phyloP scores from a whole-genome alignment of 1,140 invertebrate genomes.

The Ceratina japonica region DNA sequence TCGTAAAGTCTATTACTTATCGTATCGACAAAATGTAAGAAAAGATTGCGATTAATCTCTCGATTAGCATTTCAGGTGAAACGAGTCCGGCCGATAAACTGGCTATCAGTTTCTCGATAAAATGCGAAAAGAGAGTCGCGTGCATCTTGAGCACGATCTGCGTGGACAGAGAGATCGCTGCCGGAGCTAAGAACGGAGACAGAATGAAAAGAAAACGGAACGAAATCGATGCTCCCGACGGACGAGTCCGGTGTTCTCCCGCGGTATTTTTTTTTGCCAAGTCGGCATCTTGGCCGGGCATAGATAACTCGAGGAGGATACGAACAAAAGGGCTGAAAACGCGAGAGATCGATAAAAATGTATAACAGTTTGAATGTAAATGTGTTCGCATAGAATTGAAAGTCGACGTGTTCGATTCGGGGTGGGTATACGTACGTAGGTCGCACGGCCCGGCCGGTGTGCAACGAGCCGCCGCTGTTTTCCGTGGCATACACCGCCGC shows the following conservation, averaged over 20 bases:
- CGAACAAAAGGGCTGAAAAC: background rate
- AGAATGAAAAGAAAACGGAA: background rate
- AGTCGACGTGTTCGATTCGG: background rate
- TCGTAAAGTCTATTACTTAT: no score
- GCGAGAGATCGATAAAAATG: conserved; percentile 6
- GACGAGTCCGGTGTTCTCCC: no score
- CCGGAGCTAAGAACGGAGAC: background rate
- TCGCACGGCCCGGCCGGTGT: background rate
- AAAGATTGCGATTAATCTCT: no score
- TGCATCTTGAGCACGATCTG: no score
- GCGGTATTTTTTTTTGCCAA: background rate
- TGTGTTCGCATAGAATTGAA: no score
- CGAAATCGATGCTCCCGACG: background rate
- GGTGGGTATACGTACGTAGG: background rate
- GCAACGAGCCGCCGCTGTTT: background rate
- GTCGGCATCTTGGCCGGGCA: background rate
- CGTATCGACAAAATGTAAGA: no score
- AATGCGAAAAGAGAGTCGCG: no score
- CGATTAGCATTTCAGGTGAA: no score
- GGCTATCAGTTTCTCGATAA: no score
- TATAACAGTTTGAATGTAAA: background rate
- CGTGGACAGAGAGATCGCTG: background rate
- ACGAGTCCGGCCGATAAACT: no score
- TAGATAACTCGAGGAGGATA: conserved; percentile 11
- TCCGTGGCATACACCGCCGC: no score